Percentiles rank a stretch among this genome's conserved stretches.
These are phyloP conservation scores for Champsocephalus esox DNA, from an alignment of 2,797 vertebrate genomes.

Conservation along the genomic window DNA sequence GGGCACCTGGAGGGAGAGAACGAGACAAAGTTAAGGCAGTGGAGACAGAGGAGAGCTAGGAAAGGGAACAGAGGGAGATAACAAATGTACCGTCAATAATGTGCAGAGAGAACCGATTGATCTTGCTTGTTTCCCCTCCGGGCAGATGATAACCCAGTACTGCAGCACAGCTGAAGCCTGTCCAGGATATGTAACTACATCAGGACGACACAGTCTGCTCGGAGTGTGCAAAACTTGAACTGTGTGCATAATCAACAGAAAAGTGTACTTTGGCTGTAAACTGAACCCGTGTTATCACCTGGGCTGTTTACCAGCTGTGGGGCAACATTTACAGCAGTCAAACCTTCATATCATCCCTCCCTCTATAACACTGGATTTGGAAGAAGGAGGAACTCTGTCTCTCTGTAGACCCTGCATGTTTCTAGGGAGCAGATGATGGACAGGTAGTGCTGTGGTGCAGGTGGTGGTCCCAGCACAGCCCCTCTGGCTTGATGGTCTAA, in stretches of 20 bases:
- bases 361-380: background rate
- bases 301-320: background rate
- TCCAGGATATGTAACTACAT: constrained; percentile 41
- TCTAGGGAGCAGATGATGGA: constrained; percentile 3
- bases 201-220: constrained; percentile 23
- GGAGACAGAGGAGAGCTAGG: background rate
- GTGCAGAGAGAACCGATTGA: constrained; percentile 56
- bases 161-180: constrained; percentile 49
- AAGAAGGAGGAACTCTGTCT: background rate
- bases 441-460: constrained; percentile 34
- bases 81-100: constrained; percentile 48
- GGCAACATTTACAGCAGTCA: background rate
- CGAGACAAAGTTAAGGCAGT: background rate
- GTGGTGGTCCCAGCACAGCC: constrained; percentile 9
- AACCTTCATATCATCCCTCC: background rate
- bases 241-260: background rate
- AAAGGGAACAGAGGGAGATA: background rate
- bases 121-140: constrained; percentile 45
- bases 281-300: background rate
- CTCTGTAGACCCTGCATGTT: background rate
- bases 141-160: constrained; percentile 67
- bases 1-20: constrained; percentile 21
- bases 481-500: background rate
- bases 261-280: constrained; percentile 1
- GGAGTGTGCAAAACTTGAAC: constrained; percentile 1